These are phyloP conservation scores for Micronycteris hirsuta DNA, from an alignment of 2,113 vertebrate genomes.

Conservation along the genomic window DNA sequence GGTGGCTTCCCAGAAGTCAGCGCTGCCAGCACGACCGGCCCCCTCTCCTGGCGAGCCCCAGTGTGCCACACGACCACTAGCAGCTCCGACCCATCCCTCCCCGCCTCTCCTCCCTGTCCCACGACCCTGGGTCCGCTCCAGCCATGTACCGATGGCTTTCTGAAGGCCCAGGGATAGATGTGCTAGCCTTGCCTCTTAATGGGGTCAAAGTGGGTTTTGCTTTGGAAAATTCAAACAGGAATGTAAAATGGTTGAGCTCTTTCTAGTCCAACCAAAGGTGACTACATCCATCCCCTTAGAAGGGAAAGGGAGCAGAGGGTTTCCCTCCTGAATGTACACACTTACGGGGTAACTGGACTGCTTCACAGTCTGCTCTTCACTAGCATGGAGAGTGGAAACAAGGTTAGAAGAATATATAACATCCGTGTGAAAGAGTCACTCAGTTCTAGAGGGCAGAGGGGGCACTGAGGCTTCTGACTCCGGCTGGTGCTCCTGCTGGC, in stretches of 20 bases:
- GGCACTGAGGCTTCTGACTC: constrained; percentile 31
- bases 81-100: not conserved
- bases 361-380: constrained; percentile 66
- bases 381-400: constrained; percentile 65
- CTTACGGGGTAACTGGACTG: constrained; percentile 59
- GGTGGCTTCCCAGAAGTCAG: constrained; percentile 64
- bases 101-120: not conserved
- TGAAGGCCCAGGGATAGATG: not conserved
- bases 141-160: constrained; percentile 30
- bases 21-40: constrained; percentile 27
- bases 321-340: constrained; percentile 43
- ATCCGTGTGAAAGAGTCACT: constrained; percentile 70
- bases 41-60: constrained; percentile 21
- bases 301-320: constrained; percentile 47
- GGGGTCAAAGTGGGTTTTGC: constrained; percentile 42
- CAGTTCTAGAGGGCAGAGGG: constrained; percentile 53
- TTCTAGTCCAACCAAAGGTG: constrained; percentile 53
- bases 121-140: not conserved
- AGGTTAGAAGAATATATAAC: constrained; percentile 71
- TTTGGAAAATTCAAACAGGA: constrained; percentile 66
- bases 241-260: constrained; percentile 57
- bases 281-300: not conserved
- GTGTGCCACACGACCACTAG: not conserved
- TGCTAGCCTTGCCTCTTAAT: constrained; percentile 8
- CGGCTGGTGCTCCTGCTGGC: constrained; percentile 37